Evolutionary conservation across 2,797 vertebrate genomes (phyloP), one percentile per base, ranked within the genome.

Genomic region (Anguilla pacifica): DNA sequence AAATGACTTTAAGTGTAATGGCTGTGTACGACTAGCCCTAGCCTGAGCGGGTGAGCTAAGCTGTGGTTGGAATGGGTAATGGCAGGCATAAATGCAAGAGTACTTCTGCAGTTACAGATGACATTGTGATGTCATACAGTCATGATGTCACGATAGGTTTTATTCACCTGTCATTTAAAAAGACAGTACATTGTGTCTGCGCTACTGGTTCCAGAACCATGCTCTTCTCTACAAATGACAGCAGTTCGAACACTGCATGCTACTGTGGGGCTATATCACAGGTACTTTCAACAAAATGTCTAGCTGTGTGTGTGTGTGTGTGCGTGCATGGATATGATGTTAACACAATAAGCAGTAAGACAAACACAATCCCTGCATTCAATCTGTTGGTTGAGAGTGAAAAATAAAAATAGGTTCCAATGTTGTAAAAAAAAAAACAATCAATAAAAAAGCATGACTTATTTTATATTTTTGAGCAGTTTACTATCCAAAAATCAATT

Each of bases 1-100:
- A 91, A 89, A 93, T 91, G 84, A 39, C 94, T 91, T 95, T 94
- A 91, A 90, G 92, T 88, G 92, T 91, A 92, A 96, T 95, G 91
- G 95, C 92, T 88, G 85, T 64, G 85, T 88, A 91, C 92, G 92
- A 93, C 94, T 94, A 94, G 89, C 43, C 35, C 35, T 10, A 19
- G 72, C 88, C 90, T 91, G 88, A 90, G 92, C 87, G 86, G 79
- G 6, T 7, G 31, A 46, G 77, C 11, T 31, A 10, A n/a, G 46
- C 5, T 25, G 35, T 28, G 6, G 22, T 15, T n/a, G 25, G 53
- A 25, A 53, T 55, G 53, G n/a, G 28, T 57, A 55, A 67, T 57
- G 57, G 31, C 57, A n/a, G 0, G 25, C 51, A n/a, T 31, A 84
- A 57, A 55, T 55, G 49, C 7, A 49, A 84, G n/a, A 9, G 4